Evolutionary conservation across 2,113 vertebrate species (phyloP).

Genomic region (Hemiprocne comata): DNA sequence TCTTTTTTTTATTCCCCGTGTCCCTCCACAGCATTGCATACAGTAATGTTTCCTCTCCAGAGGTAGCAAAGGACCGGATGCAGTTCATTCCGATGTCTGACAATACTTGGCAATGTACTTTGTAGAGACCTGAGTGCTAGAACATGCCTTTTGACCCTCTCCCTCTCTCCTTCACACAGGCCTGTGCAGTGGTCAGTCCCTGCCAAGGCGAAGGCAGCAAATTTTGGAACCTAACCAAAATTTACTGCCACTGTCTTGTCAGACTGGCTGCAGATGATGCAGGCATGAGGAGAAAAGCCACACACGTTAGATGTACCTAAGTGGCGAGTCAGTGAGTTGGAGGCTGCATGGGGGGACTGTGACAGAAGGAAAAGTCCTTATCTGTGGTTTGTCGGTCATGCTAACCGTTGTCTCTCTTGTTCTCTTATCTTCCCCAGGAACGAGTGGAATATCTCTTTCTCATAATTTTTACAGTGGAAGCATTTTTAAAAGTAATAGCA

Average conservation of each 20-base stretch:
- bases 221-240: not conserved
- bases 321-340: not conserved
- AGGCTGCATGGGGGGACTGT: not conserved
- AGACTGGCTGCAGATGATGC: not conserved
- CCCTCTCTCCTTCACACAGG: not conserved
- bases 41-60: not conserved
- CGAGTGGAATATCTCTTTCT: constrained; percentile 99
- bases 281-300: not conserved
- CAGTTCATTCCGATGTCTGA: not conserved
- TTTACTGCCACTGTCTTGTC: not conserved
- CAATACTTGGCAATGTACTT: not conserved
- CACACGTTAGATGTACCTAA: not conserved
- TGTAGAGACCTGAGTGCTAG: not conserved
- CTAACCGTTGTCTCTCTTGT: constrained; percentile 51
- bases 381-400: fast-evolving
- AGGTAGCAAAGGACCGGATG: not conserved
- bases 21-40: not conserved
- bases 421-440: constrained; percentile 83
- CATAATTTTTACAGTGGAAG: constrained; percentile 99
- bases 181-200: not conserved
- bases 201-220: not conserved
- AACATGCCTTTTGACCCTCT: not conserved
- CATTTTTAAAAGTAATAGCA: constrained; percentile 99
- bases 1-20: not conserved
- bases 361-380: not conserved